Percentiles rank a stretch among this genome's conserved stretches.
phyloP scores from a whole-genome alignment of 2,797 vertebrate species.

The Setipinna tenuifilis region DNA sequence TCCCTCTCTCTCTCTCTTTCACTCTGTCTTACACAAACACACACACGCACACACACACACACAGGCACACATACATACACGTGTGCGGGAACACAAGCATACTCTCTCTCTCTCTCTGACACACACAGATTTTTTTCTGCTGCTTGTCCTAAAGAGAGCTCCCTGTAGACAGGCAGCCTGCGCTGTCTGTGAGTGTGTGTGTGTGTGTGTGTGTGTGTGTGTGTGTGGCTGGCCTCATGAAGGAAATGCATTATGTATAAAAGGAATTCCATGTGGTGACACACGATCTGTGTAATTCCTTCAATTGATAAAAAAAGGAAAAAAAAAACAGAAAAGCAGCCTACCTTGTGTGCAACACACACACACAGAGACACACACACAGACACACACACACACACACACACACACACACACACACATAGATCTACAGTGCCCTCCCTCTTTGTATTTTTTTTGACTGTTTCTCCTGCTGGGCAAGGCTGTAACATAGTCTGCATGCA shows the following conservation, averaged over 20 bases:
- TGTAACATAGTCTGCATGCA: background rate
- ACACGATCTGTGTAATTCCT: slow-evolving; percentile 78
- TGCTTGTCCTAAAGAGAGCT: slow-evolving; percentile 73
- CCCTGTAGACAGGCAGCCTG: slow-evolving; percentile 70
- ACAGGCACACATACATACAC: slow-evolving; percentile 31
- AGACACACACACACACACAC: no score
- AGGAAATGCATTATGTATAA: slow-evolving; percentile 82
- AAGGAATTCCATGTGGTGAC: slow-evolving; percentile 82
- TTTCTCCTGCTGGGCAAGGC: slow-evolving; percentile 22
- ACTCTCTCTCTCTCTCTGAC: no score
- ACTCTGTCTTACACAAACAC: no score
- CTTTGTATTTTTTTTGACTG: slow-evolving; percentile 28
- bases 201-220: background rate
- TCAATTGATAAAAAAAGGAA: slow-evolving; percentile 68
- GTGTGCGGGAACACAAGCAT: slow-evolving; percentile 10
- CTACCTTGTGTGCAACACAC: slow-evolving; percentile 57
- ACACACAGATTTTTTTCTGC: slow-evolving; percentile 44
- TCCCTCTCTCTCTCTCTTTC: slow-evolving; percentile 38
- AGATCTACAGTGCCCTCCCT: background rate
- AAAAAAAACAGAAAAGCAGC: slow-evolving; percentile 26
- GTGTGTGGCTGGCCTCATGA: slow-evolving; percentile 61
- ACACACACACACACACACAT: no score
- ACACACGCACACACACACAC: no score
- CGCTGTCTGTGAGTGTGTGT: slow-evolving; percentile 56
- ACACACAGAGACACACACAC: no score